Percentiles rank a stretch among this genome's conserved stretches.
Evolutionary conservation across 2,797 vertebrate genomes (phyloP).

Genomic region (Lutjanus argentimaculatus): DNA sequence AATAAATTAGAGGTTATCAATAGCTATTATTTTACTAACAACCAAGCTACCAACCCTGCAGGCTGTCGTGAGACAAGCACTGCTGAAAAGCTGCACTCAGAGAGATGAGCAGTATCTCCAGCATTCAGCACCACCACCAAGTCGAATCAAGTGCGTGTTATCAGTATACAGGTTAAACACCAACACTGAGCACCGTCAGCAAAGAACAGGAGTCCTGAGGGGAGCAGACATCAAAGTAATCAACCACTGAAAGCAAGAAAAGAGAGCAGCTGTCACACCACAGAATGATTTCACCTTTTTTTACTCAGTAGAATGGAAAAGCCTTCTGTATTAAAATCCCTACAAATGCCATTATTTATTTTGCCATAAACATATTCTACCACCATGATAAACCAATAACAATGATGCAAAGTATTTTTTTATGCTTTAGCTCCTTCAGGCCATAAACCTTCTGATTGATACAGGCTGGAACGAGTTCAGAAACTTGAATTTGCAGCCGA

Average conservation of each 20-base stretch:
- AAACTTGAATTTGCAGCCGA: conserved; percentile 27
- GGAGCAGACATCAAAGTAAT: conserved; percentile 68
- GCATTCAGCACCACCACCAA: conserved; percentile 56
- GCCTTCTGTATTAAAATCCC: conserved; percentile 34
- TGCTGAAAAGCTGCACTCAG: conserved; percentile 41
- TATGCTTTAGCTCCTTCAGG: conserved; percentile 22
- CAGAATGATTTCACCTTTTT: conserved; percentile 47
- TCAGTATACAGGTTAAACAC: conserved; percentile 63
- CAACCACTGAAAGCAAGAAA: conserved; percentile 49
- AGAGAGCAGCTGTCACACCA: conserved; percentile 54
- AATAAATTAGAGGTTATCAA: conserved; percentile 26
- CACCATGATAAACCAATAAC: conserved; percentile 42
- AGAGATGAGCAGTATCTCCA: conserved; percentile 60
- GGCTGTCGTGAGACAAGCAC: conserved; percentile 30
- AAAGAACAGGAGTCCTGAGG: conserved; percentile 62
- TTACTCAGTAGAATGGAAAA: conserved; percentile 46
- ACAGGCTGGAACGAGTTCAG: conserved; percentile 36
- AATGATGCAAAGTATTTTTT: conserved; percentile 34
- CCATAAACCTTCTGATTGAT: conserved; percentile 46
- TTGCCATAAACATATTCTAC: conserved; percentile 27
- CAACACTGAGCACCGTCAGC: conserved; percentile 58
- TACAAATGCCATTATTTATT: conserved; percentile 45
- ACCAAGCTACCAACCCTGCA: conserved; percentile 41
- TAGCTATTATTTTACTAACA: conserved; percentile 37
- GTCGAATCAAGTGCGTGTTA: conserved; percentile 62